phyloP scores from a whole-genome alignment of 2,797 vertebrate genomes.

The Melopsittacus undulatus region DNA sequence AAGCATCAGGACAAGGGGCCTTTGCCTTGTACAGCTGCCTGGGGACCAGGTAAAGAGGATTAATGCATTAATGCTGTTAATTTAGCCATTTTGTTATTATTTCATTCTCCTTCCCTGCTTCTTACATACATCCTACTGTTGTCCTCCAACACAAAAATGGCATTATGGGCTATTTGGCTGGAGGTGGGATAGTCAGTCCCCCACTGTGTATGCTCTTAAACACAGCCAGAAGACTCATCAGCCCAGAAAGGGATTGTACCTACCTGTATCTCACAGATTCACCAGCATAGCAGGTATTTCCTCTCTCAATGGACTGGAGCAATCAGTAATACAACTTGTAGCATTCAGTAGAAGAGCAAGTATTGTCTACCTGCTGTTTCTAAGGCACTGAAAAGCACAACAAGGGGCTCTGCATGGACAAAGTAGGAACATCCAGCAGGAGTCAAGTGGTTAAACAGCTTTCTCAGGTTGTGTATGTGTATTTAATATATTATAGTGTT shows the following conservation, averaged over 20 bases:
- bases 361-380: not conserved
- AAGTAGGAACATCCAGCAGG: not conserved
- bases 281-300: not conserved
- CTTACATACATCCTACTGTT: not conserved
- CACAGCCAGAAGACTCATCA: not conserved
- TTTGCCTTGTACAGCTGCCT: not conserved
- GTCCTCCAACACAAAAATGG: not conserved
- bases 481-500: not conserved
- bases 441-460: not conserved
- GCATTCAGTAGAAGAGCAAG: not conserved
- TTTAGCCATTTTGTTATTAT: not conserved
- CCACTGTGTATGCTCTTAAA: not conserved
- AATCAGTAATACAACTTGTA: not conserved
- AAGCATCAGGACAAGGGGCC: not conserved
- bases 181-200: not conserved
- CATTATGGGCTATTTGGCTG: not conserved
- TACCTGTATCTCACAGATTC: not conserved
- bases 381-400: not conserved
- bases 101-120: not conserved
- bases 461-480: not conserved
- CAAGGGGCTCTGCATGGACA: not conserved
- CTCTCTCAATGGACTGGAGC: not conserved
- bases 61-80: not conserved
- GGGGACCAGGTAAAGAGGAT: constrained; percentile 10
- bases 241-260: not conserved